These are phyloP conservation scores for Psephotus haematonotus DNA, from an alignment of 2,113 vertebrate species.

Conservation along the genomic window DNA sequence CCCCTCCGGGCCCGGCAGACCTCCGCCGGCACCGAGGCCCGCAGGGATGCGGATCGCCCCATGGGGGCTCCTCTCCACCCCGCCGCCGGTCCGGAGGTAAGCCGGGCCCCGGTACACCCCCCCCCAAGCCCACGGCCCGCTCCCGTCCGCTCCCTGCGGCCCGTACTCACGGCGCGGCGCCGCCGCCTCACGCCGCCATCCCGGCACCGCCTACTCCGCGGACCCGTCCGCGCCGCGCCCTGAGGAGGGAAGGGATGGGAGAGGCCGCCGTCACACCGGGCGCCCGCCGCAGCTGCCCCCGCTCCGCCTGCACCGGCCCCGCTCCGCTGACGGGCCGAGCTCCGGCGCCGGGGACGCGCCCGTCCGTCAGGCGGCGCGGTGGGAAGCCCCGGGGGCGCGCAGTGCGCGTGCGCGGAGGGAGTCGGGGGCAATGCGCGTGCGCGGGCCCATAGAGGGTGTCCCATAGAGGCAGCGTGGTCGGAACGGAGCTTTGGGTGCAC, in stretches of 20 bases:
- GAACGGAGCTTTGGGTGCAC: no score
- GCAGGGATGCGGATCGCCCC: no score
- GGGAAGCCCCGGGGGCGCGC: no score
- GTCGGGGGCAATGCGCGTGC: no score
- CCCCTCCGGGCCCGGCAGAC: no score
- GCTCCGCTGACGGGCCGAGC: no score
- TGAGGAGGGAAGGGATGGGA: not conserved
- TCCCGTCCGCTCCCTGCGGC: not conserved
- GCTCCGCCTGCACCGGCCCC: no score
- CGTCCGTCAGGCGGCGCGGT: no score
- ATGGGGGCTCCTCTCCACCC: not conserved
- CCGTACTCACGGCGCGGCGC: not conserved
- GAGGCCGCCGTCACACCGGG: not conserved
- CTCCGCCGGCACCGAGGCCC: not conserved
- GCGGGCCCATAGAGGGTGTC: no score
- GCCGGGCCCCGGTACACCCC: not conserved
- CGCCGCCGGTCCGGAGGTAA: not conserved
- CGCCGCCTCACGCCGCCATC: not conserved
- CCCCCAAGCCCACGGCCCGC: not conserved
- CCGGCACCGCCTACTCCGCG: not conserved
- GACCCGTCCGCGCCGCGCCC: not conserved
- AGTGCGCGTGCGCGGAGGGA: no score
- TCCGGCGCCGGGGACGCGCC: no score
- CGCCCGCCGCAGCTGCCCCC: not conserved
- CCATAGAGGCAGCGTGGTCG: no score